A percentile compares a stretch with the other conserved stretches of the same genome.
These are phyloP conservation scores for Poecilobothrus nobilitatus DNA, from an alignment of 2,888 invertebrate genomes.

Conservation along the genomic window DNA sequence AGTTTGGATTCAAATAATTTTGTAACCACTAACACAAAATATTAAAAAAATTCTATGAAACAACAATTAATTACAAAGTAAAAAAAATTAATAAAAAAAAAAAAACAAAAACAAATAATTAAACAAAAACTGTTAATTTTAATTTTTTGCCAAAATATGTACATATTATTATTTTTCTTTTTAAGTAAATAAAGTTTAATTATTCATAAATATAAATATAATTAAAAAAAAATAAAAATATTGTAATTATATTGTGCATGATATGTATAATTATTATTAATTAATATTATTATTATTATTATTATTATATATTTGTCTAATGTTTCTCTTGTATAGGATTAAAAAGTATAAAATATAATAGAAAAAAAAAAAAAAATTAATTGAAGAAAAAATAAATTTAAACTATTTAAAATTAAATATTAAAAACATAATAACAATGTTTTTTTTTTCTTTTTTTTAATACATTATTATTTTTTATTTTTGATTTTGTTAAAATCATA, in stretches of 20 bases:
- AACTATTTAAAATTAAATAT: background rate
- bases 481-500: slow-evolving; percentile 3
- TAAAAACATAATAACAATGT: background rate
- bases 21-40: too few relatives aligned
- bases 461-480: background rate
- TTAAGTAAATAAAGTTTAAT: slow-evolving; percentile 6
- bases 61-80: background rate
- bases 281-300: slow-evolving; percentile 4
- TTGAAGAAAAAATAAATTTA: background rate
- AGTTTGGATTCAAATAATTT: too few relatives aligned
- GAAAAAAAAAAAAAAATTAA: too few relatives aligned
- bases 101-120: background rate
- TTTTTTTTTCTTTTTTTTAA: too few relatives aligned
- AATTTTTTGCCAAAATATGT: background rate
- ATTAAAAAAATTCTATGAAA: background rate
- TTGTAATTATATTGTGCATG: slow-evolving; percentile 6
- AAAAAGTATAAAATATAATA: background rate
- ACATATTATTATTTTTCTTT: background rate
- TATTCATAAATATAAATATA: background rate
- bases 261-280: slow-evolving; percentile 1
- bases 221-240: background rate
- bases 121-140: background rate
- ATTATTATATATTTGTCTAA: background rate
- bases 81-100: background rate
- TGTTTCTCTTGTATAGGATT: background rate